phyloP scores from a whole-genome alignment of 2,113 vertebrate species.

The Phyllostomus hastatus region DNA sequence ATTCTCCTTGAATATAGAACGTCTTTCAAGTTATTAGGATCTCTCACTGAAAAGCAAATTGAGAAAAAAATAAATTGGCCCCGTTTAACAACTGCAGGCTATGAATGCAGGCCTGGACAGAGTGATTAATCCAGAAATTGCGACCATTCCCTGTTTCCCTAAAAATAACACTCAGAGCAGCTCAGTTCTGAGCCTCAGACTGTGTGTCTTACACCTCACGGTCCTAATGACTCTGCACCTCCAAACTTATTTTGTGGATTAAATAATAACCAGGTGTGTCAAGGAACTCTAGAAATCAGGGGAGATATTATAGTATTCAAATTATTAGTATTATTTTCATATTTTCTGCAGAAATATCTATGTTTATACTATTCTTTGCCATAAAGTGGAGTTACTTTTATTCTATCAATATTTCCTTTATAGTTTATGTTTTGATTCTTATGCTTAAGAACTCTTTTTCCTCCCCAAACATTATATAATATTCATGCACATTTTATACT shows the following conservation, averaged over 20 bases:
- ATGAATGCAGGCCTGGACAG: neutral
- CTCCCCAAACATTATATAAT: neutral
- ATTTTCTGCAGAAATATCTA: neutral
- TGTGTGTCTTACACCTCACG: neutral
- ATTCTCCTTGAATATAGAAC: neutral
- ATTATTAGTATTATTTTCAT: neutral
- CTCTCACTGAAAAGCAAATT: neutral
- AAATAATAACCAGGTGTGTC: neutral
- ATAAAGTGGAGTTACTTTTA: neutral
- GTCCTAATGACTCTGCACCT: neutral
- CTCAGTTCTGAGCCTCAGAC: neutral
- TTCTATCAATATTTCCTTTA: neutral
- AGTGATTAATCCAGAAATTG: neutral
- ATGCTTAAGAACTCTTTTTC: neutral
- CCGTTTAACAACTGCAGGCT: neutral
- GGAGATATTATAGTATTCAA: neutral
- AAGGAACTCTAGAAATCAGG: neutral
- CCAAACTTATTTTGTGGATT: neutral
- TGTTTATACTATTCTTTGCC: neutral
- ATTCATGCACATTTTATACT: neutral
- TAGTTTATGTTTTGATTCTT: neutral
- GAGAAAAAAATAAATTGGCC: neutral
- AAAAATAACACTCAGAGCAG: neutral
- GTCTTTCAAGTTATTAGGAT: constrained; percentile 6
- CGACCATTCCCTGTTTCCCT: neutral